These are phyloP conservation scores for Campoplex nolae DNA, from an alignment of 2,888 invertebrate species.

Conservation along the genomic window DNA sequence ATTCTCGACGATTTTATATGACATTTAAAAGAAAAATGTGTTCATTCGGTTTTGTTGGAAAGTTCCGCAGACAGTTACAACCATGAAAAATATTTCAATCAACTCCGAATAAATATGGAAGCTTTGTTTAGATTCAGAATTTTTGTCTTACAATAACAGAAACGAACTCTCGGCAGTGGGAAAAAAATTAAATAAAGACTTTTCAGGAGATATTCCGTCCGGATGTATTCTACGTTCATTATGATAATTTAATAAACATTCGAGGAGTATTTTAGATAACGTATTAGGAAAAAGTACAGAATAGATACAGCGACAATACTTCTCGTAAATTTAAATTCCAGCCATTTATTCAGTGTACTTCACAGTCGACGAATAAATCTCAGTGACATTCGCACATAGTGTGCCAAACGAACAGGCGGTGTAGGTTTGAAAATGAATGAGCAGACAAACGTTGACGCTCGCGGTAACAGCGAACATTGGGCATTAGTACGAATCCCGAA, in stretches of 20 bases:
- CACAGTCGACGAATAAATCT: conserved; percentile 69
- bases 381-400: conserved; percentile 64
- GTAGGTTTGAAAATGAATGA: conserved; percentile 48
- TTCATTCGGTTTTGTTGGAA: conserved; percentile 13
- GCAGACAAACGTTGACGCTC: conserved; percentile 19
- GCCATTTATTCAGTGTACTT: conserved; percentile 61
- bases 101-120: background rate
- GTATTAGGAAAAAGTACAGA: background rate
- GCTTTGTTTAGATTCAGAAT: background rate
- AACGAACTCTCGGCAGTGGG: background rate
- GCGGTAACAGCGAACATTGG: conserved; percentile 49
- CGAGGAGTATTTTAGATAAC: background rate
- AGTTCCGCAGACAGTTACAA: background rate
- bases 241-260: background rate
- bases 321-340: conserved; percentile 12
- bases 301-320: background rate
- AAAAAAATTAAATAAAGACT: background rate
- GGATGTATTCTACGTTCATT: background rate
- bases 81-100: background rate
- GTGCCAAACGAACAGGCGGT: conserved; percentile 72
- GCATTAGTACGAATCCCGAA: conserved; percentile 65
- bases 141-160: background rate
- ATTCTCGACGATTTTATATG: background rate
- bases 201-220: background rate
- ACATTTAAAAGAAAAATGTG: background rate